Percentiles rank a stretch among this genome's conserved stretches.
These are phyloP conservation scores for Eristalis pertinax DNA, from an alignment of 2,888 invertebrate genomes.

Conservation along the genomic window DNA sequence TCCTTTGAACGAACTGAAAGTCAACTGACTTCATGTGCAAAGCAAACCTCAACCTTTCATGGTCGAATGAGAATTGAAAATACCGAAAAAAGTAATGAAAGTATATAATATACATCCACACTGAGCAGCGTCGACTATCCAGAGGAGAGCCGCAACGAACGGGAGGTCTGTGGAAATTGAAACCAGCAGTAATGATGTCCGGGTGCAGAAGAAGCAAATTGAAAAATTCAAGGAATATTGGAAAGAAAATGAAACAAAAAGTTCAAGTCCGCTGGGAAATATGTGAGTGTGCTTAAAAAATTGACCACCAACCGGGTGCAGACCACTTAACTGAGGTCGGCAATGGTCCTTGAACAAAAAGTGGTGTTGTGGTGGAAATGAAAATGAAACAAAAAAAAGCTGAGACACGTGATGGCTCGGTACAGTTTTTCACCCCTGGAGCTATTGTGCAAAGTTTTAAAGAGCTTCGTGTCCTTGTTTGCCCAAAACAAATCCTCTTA, in stretches of 20 bases:
- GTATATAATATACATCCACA: background rate
- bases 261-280: conserved; percentile 10
- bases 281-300: conserved; percentile 25
- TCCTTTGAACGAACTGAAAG: background rate
- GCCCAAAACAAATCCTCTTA: background rate
- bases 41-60: background rate
- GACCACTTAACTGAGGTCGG: conserved; percentile 4
- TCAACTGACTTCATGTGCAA: conserved; percentile 15
- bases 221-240: conserved; percentile 17
- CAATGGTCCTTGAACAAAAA: background rate
- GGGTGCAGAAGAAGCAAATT: conserved; percentile 13
- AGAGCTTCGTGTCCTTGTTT: background rate
- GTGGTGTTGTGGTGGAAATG: background rate
- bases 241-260: conserved; percentile 11
- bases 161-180: conserved; percentile 14
- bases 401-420: background rate
- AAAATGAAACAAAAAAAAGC: background rate
- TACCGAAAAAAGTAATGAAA: background rate
- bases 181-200: conserved; percentile 16
- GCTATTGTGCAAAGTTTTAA: too few species aligned
- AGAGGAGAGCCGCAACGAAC: background rate
- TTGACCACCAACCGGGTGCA: conserved; percentile 16
- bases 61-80: conserved; percentile 7
- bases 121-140: background rate
- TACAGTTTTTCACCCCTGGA: background rate